phyloP scores from a whole-genome alignment of 2,113 vertebrate genomes.

The Mormoops blainvillei region DNA sequence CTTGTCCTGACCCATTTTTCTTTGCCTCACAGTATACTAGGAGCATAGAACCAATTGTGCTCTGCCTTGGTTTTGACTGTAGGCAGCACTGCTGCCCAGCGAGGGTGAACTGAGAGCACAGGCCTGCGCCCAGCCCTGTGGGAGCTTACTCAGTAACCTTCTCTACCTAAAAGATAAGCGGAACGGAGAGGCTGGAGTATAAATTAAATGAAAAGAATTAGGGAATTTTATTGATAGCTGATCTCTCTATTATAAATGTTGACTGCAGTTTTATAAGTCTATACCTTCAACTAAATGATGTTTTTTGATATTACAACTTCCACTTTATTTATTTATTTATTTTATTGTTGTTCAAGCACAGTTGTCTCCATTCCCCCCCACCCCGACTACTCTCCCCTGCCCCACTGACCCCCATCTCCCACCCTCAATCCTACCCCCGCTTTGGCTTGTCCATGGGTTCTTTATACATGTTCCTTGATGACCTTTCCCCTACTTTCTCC shows the following conservation, averaged over 20 bases:
- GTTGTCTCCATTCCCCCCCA: too few relatives aligned
- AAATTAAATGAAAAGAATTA: background rate
- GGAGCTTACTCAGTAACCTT: background rate
- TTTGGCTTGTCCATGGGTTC: too few relatives aligned
- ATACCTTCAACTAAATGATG: background rate
- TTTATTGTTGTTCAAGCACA: too few relatives aligned
- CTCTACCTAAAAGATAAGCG: background rate
- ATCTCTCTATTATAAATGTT: background rate
- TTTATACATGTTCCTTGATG: too few relatives aligned
- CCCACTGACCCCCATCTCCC: too few relatives aligned
- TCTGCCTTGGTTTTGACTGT: background rate
- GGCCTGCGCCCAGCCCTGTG: rapidly evolving
- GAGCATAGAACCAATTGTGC: background rate
- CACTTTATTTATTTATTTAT: too few relatives aligned
- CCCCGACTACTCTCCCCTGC: too few relatives aligned
- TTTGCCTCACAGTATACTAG: background rate
- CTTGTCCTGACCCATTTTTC: background rate
- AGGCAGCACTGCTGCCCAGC: background rate
- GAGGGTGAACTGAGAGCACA: background rate
- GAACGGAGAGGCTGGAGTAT: background rate
- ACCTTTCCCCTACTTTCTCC: too few relatives aligned
- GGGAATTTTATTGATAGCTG: background rate
- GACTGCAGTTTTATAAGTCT: background rate
- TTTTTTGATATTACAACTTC: too few relatives aligned
- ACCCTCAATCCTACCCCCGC: too few relatives aligned